Conservation (phyloP, 2,113 vertebrate genomes). For the Saccopteryx bilineata region DNA sequence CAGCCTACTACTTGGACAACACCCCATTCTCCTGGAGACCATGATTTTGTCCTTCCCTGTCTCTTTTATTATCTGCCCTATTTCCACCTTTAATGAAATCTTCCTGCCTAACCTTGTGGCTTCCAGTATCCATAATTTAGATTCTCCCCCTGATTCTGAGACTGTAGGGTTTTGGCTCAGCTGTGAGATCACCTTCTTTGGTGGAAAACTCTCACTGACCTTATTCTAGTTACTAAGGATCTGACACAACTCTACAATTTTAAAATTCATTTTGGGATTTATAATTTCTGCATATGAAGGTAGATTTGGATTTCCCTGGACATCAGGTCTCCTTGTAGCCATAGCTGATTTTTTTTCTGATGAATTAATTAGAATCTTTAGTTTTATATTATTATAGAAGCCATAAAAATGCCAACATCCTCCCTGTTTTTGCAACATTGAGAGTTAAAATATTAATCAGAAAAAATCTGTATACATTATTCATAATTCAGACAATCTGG, state of each 20-base stretch:
- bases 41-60: neutral
- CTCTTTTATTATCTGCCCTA: neutral
- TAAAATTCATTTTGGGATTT: neutral
- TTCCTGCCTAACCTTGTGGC: neutral
- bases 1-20: neutral
- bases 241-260: neutral
- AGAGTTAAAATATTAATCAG: slow-evolving; percentile 65
- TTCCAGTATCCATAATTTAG: neutral
- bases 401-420: neutral
- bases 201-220: neutral
- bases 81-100: neutral
- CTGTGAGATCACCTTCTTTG: neutral
- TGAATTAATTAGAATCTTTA: neutral
- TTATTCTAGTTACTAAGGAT: neutral
- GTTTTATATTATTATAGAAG: neutral
- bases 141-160: neutral
- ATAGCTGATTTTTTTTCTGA: neutral
- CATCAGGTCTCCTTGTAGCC: neutral
- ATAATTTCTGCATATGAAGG: neutral
- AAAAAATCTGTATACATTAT: neutral
- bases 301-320: neutral
- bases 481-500: slow-evolving; percentile 43
- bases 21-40: neutral
- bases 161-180: neutral
- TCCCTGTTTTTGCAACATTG: neutral